Base-by-base conservation (phyloP, 53 echinoderm and acorn worm species). In the Apostichopus leukothele region DNA sequence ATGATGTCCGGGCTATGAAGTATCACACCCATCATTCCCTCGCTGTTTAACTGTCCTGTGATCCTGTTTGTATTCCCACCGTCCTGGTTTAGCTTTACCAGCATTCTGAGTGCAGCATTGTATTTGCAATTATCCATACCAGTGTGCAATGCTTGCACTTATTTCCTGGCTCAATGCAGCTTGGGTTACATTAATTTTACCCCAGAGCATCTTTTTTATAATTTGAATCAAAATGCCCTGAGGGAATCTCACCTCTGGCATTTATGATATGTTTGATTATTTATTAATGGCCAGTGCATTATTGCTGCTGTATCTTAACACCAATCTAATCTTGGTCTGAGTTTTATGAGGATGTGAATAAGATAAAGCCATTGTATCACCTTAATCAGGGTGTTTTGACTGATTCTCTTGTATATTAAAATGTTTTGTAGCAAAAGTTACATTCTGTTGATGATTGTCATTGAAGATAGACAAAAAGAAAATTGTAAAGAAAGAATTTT, bases 351-450 rank as follows among this genome's bases (percentile, higher is more conserved):
- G 71, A n/a, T 71, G 71, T 19, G 20, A 71, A 71, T 71, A 71
- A 19, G 71, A 71, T 71, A 71, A 13, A 16, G n/a, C 71, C 71
- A 71, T 71, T 13, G 6, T 71, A 18, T 71, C 71, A 71, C 71
- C 71, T n/a, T 19, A 71, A 71, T 81, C 81, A 81, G 81, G 81
- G 81, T 81, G 81, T 81, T 54, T 81, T 81, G 81, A 81, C 25
- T 81, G 54, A 59, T 55, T 81, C 59, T 54, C 81, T 18, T 81
- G 81, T 81, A 81, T 55, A 57, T 81, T 81, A 71, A 71, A 81
- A 54, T 81, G 81, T 81, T 81, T 81, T 81, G 81, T 81, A 81
- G 81, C 81, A 81, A 81, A 59, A 54, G 81, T 81, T 81, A 81
- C 81, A 81, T 81, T 81, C 81, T 81, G 81, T 81, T 81, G 50